Percentiles rank a stretch among this genome's conserved stretches.
These are phyloP conservation scores for Gymnarchus niloticus DNA, from an alignment of 2,113 vertebrate genomes.

Conservation along the genomic window DNA sequence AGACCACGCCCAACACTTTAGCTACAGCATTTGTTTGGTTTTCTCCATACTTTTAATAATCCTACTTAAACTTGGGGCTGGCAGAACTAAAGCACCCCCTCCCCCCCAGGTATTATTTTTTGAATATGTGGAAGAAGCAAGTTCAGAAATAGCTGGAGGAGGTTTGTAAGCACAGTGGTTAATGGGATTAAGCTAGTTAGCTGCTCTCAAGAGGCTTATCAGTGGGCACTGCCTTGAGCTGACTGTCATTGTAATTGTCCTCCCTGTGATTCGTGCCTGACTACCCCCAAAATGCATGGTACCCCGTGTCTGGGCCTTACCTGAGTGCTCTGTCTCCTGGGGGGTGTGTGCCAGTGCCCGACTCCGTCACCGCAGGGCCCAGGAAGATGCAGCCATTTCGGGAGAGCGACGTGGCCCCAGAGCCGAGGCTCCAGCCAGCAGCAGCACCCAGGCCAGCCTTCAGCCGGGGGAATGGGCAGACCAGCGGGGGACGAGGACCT, in stretches of 20 bases:
- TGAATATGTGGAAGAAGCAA: too few species aligned
- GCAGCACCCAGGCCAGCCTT: constrained; percentile 47
- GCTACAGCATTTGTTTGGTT: constrained; percentile 49
- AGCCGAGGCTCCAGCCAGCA: constrained; percentile 50
- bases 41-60: constrained; percentile 52
- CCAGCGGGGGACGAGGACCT: constrained; percentile 68
- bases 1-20: constrained; percentile 42
- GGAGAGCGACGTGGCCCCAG: constrained; percentile 65
- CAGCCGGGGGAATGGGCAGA: constrained; percentile 64
- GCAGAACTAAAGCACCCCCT: constrained; percentile 44
- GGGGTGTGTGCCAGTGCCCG: constrained; percentile 32
- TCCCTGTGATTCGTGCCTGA: background rate
- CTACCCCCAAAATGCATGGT: background rate
- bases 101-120: too few species aligned
- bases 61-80: constrained; percentile 46
- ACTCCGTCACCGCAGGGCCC: constrained; percentile 37
- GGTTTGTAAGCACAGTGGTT: too few species aligned
- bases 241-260: background rate
- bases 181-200: background rate
- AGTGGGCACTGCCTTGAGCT: background rate
- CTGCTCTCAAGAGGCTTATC: background rate
- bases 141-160: too few species aligned
- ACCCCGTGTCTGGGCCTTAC: background rate
- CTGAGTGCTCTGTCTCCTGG: background rate
- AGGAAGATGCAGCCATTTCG: constrained; percentile 67